phyloP scores from a whole-genome alignment of 2,113 vertebrate species.

The Ondatra zibethicus region DNA sequence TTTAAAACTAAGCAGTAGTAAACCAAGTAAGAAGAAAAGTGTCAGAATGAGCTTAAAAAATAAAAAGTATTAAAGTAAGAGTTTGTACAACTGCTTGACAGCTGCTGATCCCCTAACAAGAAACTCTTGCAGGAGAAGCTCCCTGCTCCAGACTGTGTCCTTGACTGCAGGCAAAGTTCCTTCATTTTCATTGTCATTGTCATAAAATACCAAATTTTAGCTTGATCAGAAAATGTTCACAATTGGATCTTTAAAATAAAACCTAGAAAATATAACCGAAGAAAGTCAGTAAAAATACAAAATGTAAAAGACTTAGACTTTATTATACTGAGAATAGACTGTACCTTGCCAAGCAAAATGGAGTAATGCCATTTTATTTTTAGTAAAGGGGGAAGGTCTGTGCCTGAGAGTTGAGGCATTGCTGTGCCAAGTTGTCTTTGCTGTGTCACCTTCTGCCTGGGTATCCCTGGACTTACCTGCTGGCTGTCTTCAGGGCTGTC shows the following conservation, averaged over 20 bases:
- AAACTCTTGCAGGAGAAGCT: slow-evolving; percentile 50
- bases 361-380: slow-evolving; percentile 12
- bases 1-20: slow-evolving; percentile 64
- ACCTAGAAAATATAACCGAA: slow-evolving; percentile 34
- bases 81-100: slow-evolving; percentile 5
- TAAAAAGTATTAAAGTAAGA: slow-evolving; percentile 46
- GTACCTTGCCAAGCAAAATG: not conserved
- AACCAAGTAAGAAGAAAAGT: slow-evolving; percentile 46
- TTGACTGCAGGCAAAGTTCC: not conserved
- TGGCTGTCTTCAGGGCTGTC: not conserved
- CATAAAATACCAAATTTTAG: slow-evolving; percentile 23
- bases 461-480: not conserved
- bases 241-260: slow-evolving; percentile 33
- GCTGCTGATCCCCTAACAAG: not conserved
- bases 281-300: slow-evolving; percentile 38
- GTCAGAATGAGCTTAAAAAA: slow-evolving; percentile 56
- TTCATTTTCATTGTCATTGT: not conserved
- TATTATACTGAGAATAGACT: not conserved
- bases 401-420: slow-evolving; percentile 17
- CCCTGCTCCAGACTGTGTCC: not conserved
- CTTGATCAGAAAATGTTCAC: slow-evolving; percentile 49
- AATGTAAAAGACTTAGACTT: slow-evolving; percentile 8
- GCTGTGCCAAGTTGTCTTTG: not conserved
- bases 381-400: not conserved
- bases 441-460: not conserved